A percentile compares a stretch with the other conserved stretches of the same genome.
phyloP scores from a whole-genome alignment of 2,113 vertebrate genomes.

The Prionailurus bengalensis region DNA sequence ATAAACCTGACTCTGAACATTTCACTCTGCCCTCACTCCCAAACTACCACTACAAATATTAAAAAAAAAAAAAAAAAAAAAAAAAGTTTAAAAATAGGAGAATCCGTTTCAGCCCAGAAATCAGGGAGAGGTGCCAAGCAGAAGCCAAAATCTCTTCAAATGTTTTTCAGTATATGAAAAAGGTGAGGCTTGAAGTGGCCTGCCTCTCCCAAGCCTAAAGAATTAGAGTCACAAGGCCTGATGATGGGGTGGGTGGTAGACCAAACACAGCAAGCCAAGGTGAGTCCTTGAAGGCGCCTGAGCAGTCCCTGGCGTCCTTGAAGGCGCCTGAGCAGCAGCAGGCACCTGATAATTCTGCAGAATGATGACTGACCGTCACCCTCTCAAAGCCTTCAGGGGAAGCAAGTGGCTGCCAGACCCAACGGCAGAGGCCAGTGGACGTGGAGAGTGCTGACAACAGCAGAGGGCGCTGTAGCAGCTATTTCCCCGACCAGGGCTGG shows the following conservation, averaged over 20 bases:
- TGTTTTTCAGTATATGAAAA: not conserved
- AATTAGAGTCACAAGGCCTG: not conserved
- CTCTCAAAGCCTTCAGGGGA: not conserved
- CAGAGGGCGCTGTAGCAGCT: not conserved
- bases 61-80: not conserved
- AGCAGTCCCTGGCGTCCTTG: not conserved
- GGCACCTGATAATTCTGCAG: not conserved
- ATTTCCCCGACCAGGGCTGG: not conserved
- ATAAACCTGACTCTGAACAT: not conserved
- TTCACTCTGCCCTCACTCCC: not conserved
- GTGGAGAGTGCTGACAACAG: not conserved
- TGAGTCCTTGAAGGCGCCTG: not conserved
- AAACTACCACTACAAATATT: not conserved
- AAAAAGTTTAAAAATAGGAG: constrained; percentile 47
- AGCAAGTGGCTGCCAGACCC: not conserved
- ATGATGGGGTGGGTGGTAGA: not conserved
- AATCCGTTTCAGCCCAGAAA: constrained; percentile 42
- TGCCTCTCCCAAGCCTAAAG: not conserved
- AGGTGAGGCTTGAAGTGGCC: not conserved
- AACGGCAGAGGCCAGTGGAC: not conserved
- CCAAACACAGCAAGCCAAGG: not conserved
- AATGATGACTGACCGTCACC: not conserved
- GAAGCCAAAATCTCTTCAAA: not conserved
- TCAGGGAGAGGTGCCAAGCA: constrained; percentile 19
- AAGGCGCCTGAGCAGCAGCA: not conserved